These are phyloP conservation scores for Oncorhynchus tshawytscha DNA, from an alignment of 2,113 vertebrate species.

Conservation along the genomic window DNA sequence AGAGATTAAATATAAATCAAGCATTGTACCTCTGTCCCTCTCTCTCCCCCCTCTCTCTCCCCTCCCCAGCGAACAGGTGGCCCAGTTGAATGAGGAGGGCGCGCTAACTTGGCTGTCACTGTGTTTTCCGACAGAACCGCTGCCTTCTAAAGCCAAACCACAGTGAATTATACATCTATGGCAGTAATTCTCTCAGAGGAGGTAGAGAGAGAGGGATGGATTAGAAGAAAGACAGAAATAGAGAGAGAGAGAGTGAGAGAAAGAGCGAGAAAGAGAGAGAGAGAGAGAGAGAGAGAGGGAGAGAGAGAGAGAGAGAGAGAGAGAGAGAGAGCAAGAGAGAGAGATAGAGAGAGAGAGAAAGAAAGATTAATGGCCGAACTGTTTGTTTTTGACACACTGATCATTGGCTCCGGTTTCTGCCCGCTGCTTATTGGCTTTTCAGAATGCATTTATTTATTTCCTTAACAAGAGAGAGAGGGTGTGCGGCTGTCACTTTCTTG, in stretches of 20 bases:
- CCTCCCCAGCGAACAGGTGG: conserved; percentile 76
- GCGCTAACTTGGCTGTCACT: conserved; percentile 74
- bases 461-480: conserved; percentile 70
- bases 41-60: conserved; percentile 45
- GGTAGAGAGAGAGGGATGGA: conserved; percentile 23
- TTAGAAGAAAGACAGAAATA: conserved; percentile 37
- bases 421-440: conserved; percentile 74
- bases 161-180: conserved; percentile 81
- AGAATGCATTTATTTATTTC: conserved; percentile 76
- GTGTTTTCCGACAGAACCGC: conserved; percentile 74
- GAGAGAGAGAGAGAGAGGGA: conserved; percentile 33
- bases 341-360: conserved; percentile 17
- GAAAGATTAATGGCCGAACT: conserved; percentile 73
- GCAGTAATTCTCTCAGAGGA: conserved; percentile 76
- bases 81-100: conserved; percentile 72
- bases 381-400: conserved; percentile 73
- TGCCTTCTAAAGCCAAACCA: conserved; percentile 74
- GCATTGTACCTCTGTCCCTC: conserved; percentile 27
- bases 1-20: conserved; percentile 79
- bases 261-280: conserved; percentile 40
- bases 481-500: conserved; percentile 71
- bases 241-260: conserved; percentile 22
- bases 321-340: conserved; percentile 16
- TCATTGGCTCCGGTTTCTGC: conserved; percentile 70
- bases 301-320: conserved; percentile 27